phyloP scores from a whole-genome alignment of 1,140 invertebrate species.

The Drosophila oshimai region DNA sequence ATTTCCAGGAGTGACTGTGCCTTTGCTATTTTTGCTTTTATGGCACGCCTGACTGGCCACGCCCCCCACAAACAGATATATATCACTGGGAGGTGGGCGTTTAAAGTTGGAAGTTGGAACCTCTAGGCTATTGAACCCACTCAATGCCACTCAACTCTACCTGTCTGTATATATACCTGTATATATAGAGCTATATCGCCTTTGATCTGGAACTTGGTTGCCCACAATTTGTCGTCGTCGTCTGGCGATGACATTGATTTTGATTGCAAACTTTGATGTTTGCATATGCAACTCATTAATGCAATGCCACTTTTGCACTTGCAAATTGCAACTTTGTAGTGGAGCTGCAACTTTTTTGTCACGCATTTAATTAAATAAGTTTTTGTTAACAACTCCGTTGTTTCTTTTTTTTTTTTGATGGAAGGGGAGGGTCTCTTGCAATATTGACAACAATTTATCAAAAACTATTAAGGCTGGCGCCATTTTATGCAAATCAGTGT shows the following conservation, averaged over 20 bases:
- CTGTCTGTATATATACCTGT: not conserved
- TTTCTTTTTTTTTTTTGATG: too few species aligned
- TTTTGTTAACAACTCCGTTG: constrained; percentile 26
- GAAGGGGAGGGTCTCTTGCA: not conserved
- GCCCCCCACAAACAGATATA: constrained; percentile 15
- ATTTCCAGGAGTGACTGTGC: constrained; percentile 14
- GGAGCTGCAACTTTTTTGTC: constrained; percentile 22
- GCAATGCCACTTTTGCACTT: constrained; percentile 36
- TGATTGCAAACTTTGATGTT: constrained; percentile 55
- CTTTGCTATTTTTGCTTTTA: constrained; percentile 30
- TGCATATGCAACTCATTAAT: constrained; percentile 63
- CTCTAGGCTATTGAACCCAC: constrained; percentile 53
- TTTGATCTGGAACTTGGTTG: constrained; percentile 16
- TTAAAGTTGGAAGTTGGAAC: not conserved
- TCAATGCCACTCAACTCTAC: constrained; percentile 26
- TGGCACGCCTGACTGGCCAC: constrained; percentile 42
- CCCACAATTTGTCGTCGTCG: constrained; percentile 29
- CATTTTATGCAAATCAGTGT: constrained; percentile 44
- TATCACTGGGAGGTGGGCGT: not conserved
- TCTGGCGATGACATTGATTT: constrained; percentile 65
- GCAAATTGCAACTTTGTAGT: constrained; percentile 14
- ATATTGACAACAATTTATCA: constrained; percentile 55
- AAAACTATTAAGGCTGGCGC: constrained; percentile 43
- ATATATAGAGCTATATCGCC: not conserved
- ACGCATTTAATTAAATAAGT: constrained; percentile 72